Conservation (phyloP, 2,888 invertebrate genomes). For the Sesamia inferens region DNA sequence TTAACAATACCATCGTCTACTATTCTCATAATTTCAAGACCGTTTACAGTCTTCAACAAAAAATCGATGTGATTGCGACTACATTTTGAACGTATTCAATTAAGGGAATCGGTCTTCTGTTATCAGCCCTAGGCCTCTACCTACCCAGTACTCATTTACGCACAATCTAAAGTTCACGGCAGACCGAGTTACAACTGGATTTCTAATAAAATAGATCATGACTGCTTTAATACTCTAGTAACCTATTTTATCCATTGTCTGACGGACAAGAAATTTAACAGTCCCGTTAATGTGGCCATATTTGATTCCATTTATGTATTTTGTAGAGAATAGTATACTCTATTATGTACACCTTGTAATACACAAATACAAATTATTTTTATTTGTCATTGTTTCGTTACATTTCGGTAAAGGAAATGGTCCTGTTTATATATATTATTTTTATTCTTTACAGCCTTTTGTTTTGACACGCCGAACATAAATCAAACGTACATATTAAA, state of each 20-base stretch:
- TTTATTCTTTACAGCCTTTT: neutral
- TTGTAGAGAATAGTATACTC: neutral
- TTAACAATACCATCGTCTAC: neutral
- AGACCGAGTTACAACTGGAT: slow-evolving; percentile 49
- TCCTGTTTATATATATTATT: neutral
- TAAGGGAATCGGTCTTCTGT: neutral
- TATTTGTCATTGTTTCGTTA: neutral
- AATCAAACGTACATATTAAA: neutral
- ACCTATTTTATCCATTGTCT: slow-evolving; percentile 71
- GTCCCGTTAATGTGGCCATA: slow-evolving; percentile 42
- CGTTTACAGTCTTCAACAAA: neutral
- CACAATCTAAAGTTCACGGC: slow-evolving; percentile 53
- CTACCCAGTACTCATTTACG: slow-evolving; percentile 13
- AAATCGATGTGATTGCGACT: too few relatives aligned
- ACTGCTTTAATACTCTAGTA: slow-evolving; percentile 66
- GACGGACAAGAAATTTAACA: slow-evolving; percentile 55
- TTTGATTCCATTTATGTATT: slow-evolving; percentile 34
- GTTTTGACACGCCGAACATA: neutral
- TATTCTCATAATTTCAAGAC: neutral
- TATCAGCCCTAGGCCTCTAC: neutral
- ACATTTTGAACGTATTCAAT: neutral
- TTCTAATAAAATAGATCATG: slow-evolving; percentile 54
- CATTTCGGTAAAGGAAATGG: neutral
- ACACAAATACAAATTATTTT: neutral
- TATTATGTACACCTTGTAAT: neutral